Conservation (phyloP, 2,888 invertebrate genomes). For the Eilema depressum region DNA sequence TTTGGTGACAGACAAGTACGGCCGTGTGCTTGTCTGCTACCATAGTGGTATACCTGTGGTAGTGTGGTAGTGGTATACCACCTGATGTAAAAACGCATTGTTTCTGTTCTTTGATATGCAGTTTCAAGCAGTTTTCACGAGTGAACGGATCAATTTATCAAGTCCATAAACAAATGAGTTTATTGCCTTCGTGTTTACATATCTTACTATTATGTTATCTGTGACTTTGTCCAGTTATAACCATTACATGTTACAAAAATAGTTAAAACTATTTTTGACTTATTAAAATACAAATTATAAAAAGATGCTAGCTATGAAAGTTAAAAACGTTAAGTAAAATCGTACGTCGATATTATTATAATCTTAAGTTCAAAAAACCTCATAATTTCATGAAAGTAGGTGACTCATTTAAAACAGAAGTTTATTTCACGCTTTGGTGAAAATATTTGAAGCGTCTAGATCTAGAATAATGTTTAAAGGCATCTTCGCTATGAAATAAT, state of each 20-base stretch:
- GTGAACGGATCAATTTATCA: neutral
- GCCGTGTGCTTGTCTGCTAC: too few relatives aligned
- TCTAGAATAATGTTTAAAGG: constrained; percentile 24
- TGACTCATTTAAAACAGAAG: neutral
- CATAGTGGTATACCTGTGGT: too few relatives aligned
- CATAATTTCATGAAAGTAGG: neutral
- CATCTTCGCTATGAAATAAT: constrained; percentile 28
- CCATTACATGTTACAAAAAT: neutral
- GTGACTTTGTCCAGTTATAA: neutral
- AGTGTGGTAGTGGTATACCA: too few relatives aligned
- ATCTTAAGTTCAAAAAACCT: neutral
- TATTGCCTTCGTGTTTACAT: neutral
- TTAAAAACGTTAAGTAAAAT: neutral
- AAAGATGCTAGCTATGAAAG: neutral
- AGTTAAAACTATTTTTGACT: too few relatives aligned
- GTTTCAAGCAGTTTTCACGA: neutral
- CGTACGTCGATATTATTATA: neutral
- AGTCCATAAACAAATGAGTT: neutral
- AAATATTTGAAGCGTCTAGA: neutral
- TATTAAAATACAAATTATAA: neutral
- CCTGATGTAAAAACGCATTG: too few relatives aligned
- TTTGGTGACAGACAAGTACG: too few relatives aligned
- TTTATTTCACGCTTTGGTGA: neutral
- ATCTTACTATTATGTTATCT: too few relatives aligned
- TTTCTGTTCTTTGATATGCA: too few relatives aligned